Percentiles rank a stretch among this genome's conserved stretches.
phyloP scores from a whole-genome alignment of 2,113 vertebrate genomes.

The Corvus moneduloides region DNA sequence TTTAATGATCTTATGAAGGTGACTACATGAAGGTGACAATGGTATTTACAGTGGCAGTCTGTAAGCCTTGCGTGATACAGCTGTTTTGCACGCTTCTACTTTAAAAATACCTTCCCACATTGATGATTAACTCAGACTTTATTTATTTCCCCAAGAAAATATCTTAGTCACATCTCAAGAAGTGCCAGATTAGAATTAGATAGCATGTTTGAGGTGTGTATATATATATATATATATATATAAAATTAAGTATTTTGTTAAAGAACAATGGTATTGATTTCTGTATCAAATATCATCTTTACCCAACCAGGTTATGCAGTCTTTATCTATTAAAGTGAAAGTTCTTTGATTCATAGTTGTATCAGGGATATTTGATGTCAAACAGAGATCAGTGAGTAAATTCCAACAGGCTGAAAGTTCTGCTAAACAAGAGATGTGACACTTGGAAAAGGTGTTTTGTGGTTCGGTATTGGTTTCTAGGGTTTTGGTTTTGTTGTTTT shows the following conservation, averaged over 20 bases:
- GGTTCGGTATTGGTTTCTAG: not conserved
- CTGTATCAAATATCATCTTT: not conserved
- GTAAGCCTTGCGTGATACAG: not conserved
- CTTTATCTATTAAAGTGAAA: not conserved
- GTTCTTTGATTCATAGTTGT: not conserved
- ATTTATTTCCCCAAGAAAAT: not conserved
- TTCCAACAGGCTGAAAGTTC: not conserved
- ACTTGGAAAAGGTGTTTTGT: not conserved
- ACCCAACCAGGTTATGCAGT: not conserved
- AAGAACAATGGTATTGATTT: not conserved
- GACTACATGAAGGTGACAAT: not conserved
- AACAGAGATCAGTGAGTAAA: not conserved
- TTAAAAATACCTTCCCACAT: not conserved
- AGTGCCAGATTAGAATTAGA: not conserved
- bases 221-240: too few relatives aligned
- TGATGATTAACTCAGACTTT: not conserved
- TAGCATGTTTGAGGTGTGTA: not conserved
- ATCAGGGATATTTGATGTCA: not conserved
- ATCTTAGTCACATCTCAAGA: not conserved
- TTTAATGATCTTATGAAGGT: not conserved
- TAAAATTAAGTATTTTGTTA: not conserved
- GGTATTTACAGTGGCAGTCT: not conserved
- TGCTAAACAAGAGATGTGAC: not conserved
- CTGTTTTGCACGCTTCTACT: not conserved
- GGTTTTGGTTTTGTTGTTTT: not conserved